Evolutionary conservation across 2,113 vertebrate species (phyloP).

Genomic region (Scatophagus argus): DNA sequence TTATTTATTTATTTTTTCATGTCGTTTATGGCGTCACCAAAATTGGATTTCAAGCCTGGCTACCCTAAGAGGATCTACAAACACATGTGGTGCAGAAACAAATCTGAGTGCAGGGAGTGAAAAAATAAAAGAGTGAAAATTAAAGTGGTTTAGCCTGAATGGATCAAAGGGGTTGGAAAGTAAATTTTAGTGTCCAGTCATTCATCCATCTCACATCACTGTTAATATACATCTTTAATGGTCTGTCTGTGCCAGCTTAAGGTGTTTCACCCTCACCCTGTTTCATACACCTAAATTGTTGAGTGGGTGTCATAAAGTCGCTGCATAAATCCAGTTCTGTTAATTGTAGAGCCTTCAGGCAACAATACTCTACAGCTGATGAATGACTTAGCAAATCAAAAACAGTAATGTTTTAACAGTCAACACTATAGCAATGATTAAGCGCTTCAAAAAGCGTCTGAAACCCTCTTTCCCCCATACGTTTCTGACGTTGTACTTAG

Average conservation of each 20-base stretch:
- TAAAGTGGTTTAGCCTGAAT: constrained; percentile 71
- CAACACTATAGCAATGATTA: not conserved
- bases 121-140: constrained; percentile 59
- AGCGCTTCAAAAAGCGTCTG: not conserved
- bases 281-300: constrained; percentile 25
- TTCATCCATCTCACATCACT: constrained; percentile 46
- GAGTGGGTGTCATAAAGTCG: constrained; percentile 40
- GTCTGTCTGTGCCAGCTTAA: constrained; percentile 45
- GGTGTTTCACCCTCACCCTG: constrained; percentile 24
- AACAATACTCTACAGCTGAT: constrained; percentile 11
- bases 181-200: constrained; percentile 50
- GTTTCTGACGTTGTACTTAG: not conserved
- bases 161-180: constrained; percentile 52
- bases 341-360: constrained; percentile 54
- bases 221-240: constrained; percentile 60
- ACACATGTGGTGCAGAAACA: constrained; percentile 70
- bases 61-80: constrained; percentile 76
- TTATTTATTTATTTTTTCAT: constrained; percentile 46
- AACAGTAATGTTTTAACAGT: not conserved
- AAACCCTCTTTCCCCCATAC: not conserved
- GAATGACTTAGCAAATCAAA: constrained; percentile 6
- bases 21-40: constrained; percentile 69
- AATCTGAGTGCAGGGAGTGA: constrained; percentile 51
- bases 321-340: constrained; percentile 48
- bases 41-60: constrained; percentile 80